phyloP scores from a whole-genome alignment of 2,888 invertebrate species.

The Lamproptera curius region DNA sequence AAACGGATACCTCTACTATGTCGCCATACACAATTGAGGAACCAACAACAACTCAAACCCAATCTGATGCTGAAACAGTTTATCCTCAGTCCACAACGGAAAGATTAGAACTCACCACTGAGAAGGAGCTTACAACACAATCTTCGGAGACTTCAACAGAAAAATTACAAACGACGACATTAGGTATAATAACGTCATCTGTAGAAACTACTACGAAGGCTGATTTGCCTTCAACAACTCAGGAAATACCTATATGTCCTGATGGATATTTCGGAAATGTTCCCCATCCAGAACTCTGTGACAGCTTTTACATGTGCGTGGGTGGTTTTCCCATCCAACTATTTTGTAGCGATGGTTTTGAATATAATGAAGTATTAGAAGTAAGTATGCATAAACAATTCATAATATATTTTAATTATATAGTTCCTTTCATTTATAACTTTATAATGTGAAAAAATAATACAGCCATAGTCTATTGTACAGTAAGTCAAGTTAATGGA shows the following conservation, averaged over 20 bases:
- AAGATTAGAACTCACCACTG: neutral
- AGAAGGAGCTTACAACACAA: neutral
- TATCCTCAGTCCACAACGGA: neutral
- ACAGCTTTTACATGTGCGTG: conserved; percentile 28
- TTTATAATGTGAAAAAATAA: too few species aligned
- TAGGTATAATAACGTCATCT: neutral
- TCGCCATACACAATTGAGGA: neutral
- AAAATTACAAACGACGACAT: neutral
- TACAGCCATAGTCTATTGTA: too few species aligned
- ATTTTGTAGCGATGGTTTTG: conserved; percentile 25
- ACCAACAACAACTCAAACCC: neutral
- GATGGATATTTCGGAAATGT: conserved; percentile 26
- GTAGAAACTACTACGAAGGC: neutral
- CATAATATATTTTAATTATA: too few species aligned
- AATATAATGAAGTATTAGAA: conserved; percentile 24
- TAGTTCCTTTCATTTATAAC: too few species aligned
- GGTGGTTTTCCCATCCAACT: conserved; percentile 23
- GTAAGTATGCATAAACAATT: conserved; percentile 22
- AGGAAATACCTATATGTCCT: conserved; percentile 20
- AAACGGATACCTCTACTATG: neutral
- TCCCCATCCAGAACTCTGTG: conserved; percentile 27
- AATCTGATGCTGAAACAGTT: neutral
- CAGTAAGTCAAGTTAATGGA: too few species aligned
- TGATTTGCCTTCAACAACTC: neutral
- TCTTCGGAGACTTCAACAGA: neutral